Percentiles rank a stretch among this genome's conserved stretches.
Conservation (phyloP, 2,888 invertebrate genomes). For the Limenitis camilla region DNA sequence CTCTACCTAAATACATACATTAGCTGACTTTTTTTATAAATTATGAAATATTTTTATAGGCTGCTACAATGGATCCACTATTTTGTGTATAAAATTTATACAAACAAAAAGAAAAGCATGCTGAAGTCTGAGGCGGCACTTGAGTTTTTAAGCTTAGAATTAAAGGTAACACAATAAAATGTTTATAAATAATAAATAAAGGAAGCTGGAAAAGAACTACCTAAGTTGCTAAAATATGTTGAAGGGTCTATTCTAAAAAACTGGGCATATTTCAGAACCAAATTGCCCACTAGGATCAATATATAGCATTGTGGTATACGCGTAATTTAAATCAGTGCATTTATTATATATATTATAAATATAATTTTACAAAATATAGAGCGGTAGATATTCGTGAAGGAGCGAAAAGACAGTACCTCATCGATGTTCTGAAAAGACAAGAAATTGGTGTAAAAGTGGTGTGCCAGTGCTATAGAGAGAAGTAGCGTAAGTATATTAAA, state of each 20-base stretch:
- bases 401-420: slow-evolving; percentile 73
- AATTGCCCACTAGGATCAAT: slow-evolving; percentile 1
- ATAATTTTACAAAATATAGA: slow-evolving; percentile 42
- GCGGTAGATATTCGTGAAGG: slow-evolving; percentile 46
- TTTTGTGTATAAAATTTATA: background rate
- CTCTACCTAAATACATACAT: slow-evolving; percentile 1
- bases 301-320: slow-evolving; percentile 18
- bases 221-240: background rate
- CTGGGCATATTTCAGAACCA: background rate
- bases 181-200: slow-evolving; percentile 1
- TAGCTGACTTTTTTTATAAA: background rate
- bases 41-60: background rate
- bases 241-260: slow-evolving; percentile 1
- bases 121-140: slow-evolving; percentile 6
- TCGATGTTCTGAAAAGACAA: slow-evolving; percentile 76
- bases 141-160: slow-evolving; percentile 1
- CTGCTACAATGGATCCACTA: slow-evolving; percentile 9
- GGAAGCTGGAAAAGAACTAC: slow-evolving; percentile 3
- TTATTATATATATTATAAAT: slow-evolving; percentile 33
- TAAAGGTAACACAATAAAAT: background rate
- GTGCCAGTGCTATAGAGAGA: slow-evolving; percentile 47
- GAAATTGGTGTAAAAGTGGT: slow-evolving; percentile 66
- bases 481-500: slow-evolving; percentile 4
- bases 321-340: slow-evolving; percentile 41
- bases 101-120: slow-evolving; percentile 9